Base-by-base conservation (phyloP, 2,888 invertebrate species). In the Tupiocoris notatus region DNA sequence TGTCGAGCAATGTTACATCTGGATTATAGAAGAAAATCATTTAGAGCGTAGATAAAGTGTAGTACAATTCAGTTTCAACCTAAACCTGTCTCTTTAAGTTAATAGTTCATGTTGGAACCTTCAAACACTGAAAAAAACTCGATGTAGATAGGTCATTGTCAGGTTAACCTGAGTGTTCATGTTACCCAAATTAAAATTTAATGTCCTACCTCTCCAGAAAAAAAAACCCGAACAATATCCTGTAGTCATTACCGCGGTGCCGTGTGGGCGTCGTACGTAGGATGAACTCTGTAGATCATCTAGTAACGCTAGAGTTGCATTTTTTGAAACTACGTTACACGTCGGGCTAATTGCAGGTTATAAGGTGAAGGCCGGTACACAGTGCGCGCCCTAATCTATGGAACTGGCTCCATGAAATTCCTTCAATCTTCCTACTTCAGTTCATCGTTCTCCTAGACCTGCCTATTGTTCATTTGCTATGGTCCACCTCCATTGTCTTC, bases 381-480 rank as follows among this genome's bases (percentile, higher is more conserved):
- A 25, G 65, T n/a, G 64, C 39, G 6, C 16, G 18, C 56, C 7
- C 67, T 67, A 67, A 67, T 67, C 67, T 67, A 67, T 56, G 67
- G 67, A 67, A 67, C 67, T 67, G 67, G 67, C 67, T 67, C 67
- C 67, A 67, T 67, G 57, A 67, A 67, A 67, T 67, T 67, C 67
- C 67, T 20, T 16, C 18, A 22, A n/a, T 21, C 56, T 20, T 54
- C 17, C 56, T 21, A 56, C 67, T 67, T 18, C 65, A n/a, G n/a
- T n/a, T n/a, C n/a, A n/a, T n/a, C n/a, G 39, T 39, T 12, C 39
- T 3, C 3, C 12, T 12, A 3, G 12, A 12, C 6, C 39, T 39
- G 39, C 6, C 39, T 39, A 67, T 67, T 67, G 67, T 67, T 67
- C 67, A 67, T 67, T 67, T 9, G 67, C 7, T 21, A 21, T 56